Percentiles rank a stretch among this genome's conserved stretches.
Evolutionary conservation across 2,888 invertebrate genomes (phyloP).

Genomic region (Macrosiphum euphorbiae): DNA sequence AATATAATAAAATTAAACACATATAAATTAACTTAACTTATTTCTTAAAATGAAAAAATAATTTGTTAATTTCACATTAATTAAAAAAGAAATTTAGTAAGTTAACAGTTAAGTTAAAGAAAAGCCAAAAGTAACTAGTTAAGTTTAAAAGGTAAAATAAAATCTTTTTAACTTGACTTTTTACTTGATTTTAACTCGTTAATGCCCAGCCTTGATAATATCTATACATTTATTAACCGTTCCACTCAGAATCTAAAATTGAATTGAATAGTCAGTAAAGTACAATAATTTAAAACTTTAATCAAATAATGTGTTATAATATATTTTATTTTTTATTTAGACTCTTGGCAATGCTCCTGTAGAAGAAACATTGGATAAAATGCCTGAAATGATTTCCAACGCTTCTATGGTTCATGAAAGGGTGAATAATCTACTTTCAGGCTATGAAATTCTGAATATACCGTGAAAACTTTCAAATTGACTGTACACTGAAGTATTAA

Average conservation of each 20-base stretch:
- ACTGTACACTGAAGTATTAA: background rate
- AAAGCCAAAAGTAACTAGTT: too few relatives aligned
- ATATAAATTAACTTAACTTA: too few relatives aligned
- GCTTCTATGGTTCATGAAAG: constrained; percentile 49
- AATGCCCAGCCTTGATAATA: too few relatives aligned
- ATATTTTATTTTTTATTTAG: constrained; percentile 41
- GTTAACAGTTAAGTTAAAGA: too few relatives aligned
- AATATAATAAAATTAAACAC: too few relatives aligned
- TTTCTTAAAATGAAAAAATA: too few relatives aligned
- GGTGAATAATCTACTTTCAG: constrained; percentile 36
- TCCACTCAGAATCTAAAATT: background rate
- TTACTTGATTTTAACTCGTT: too few relatives aligned
- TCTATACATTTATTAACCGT: background rate
- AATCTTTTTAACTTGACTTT: too few relatives aligned
- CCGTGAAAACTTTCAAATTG: constrained; percentile 11
- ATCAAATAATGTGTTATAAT: background rate
- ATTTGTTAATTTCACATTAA: too few relatives aligned
- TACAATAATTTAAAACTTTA: background rate
- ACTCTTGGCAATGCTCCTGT: constrained; percentile 11
- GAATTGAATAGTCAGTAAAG: background rate
- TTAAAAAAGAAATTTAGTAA: too few relatives aligned
- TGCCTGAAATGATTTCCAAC: constrained; percentile 55
- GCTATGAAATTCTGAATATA: constrained; percentile 43
- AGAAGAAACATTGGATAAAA: constrained; percentile 41
- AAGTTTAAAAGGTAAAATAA: too few relatives aligned